Evolutionary conservation across 2,888 invertebrate genomes (phyloP), one percentile per base, ranked within the genome.

Genomic region (Ypsolopha sequella): DNA sequence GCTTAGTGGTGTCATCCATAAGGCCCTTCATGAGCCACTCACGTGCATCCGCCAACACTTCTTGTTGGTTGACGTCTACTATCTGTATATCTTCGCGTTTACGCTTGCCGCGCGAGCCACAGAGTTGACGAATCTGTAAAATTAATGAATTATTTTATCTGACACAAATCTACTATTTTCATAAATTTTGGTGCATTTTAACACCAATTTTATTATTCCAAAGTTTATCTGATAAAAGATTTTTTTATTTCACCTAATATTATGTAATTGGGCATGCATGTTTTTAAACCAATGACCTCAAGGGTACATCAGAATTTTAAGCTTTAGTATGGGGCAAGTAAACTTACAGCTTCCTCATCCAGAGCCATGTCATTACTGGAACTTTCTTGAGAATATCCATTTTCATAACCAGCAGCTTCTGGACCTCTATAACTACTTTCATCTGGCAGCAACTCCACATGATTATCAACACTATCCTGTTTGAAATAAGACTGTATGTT

Each of bases 11-110:
- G 48, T 92, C 91, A 58, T 94, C 93, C 55, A 93, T 92, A 41
- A 95, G 74, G 0, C 94, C 92, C 62, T 95, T 95, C 3, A 93
- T 89, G 65, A 96, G 76, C 93, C 95, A 95, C 66, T 94, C 91
- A 10, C 92, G 89, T n/a, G 92, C 91, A 55, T 95, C 93, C 0
- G 93, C 92, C 58, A 95, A 77, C 0, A 95, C 92, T 64, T 95
- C 93, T 58, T 92, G 91, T 47, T 95, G 94, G 56, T 92, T 91
- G 1, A 96, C 92, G 65, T 97, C 95, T 11, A 96, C 92, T 51
- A 97, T 89, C 64, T 95, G 91, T 49, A 92, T 89, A 51, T 90
- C 89, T 60, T 91, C 90, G 36, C 89, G 85, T 54, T 88, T 89
- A 1, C 89, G 88, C 61, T 92, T 91, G 1, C 89, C 90, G 36